phyloP scores from a whole-genome alignment of 2,888 invertebrate species.

The Andrena bicolor region DNA sequence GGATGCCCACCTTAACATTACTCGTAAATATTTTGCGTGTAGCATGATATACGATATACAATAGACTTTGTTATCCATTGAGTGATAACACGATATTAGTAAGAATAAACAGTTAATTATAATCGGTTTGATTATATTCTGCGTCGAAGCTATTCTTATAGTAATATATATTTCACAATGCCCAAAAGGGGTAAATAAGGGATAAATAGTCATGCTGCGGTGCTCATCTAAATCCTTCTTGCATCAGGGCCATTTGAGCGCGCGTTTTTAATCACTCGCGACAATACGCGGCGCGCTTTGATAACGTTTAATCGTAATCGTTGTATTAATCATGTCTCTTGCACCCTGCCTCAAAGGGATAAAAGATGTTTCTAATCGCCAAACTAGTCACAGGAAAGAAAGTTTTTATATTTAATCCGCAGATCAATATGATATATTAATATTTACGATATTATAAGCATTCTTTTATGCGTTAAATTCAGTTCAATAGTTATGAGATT shows the following conservation, averaged over 20 bases:
- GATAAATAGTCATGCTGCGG: slow-evolving; percentile 79
- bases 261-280: slow-evolving; percentile 46
- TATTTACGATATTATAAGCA: not conserved
- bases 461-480: not conserved
- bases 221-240: slow-evolving; percentile 77
- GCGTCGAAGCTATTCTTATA: slow-evolving; percentile 66
- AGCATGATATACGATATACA: slow-evolving; percentile 13
- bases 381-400: slow-evolving; percentile 33
- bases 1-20: too few relatives aligned
- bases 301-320: slow-evolving; percentile 76
- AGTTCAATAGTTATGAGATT: too few relatives aligned
- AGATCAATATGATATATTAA: too few relatives aligned
- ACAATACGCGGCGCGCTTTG: slow-evolving; percentile 55
- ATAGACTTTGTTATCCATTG: slow-evolving; percentile 21
- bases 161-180: slow-evolving; percentile 74
- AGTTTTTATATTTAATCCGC: slow-evolving; percentile 18
- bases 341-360: slow-evolving; percentile 81
- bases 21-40: not conserved
- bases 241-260: slow-evolving; percentile 72
- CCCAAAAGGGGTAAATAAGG: slow-evolving; percentile 77
- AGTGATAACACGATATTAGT: slow-evolving; percentile 41
- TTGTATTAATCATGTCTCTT: slow-evolving; percentile 75
- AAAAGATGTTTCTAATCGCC: slow-evolving; percentile 73
- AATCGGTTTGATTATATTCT: slow-evolving; percentile 75
- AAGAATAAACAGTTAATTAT: slow-evolving; percentile 53